Evolutionary conservation across 53 echinoderm and acorn worm species (phyloP), one percentile per base, ranked within the genome.

Genomic region (Patiria pectinifera): DNA sequence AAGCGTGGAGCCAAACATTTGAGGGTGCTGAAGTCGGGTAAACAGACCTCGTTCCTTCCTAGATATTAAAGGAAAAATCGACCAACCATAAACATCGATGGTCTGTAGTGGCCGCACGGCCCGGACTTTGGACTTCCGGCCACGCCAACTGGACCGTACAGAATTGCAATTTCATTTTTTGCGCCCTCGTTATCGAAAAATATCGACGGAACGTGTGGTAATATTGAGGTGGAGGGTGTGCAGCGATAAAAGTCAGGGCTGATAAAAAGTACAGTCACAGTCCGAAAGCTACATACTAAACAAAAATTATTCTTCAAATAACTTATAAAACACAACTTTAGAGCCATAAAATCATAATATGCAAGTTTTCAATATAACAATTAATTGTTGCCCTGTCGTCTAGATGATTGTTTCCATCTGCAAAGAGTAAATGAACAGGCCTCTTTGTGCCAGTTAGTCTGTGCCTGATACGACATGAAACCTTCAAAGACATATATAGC

Each of bases 1-100:
- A 58, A 82, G 49, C 48, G 53, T 83, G 83, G 61, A 83, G 61
- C 25, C 83, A 83, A 83, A 83, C 83, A 83, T 25, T 82, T 35
- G 35, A 35, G 35, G 8, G 62, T 59, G 83, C 21, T 61, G 25
- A 25, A 61, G 43, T 25, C 61, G 10, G 16, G 59, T 59, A 26
- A 83, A 26, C 12, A 26, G 23, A 62, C 15, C 26, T 16, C 11
- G 9, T 14, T 66, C 15, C 19, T 60, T 60, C 19, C 66, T 15
- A 53, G 66, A 66, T 66, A 15, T 66, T 66, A 66, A 66, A 66
- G 66, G 66, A 15, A 15, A 66, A 66, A 66, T 66, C 53, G 53
- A 66, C 19, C 66, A 11, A 11, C 60, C 60, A 60, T 60, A 12
- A 60, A 60, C 60, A 66, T 15, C 53, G 53, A 18, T 15, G 66